phyloP scores from a whole-genome alignment of 2,888 invertebrate genomes.

The Antheraea yamamai region DNA sequence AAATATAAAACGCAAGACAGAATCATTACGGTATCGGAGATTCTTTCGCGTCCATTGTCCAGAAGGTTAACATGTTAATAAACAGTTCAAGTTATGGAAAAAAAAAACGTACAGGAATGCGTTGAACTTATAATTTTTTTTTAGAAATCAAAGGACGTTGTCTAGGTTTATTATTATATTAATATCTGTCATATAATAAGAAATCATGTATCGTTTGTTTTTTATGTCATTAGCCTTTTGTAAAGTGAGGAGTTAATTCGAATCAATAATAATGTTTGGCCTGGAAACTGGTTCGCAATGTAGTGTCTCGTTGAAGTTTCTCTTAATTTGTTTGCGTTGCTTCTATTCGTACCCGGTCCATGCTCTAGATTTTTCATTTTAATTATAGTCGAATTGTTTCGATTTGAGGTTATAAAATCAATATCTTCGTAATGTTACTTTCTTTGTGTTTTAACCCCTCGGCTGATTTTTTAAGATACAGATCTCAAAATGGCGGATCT shows the following conservation, averaged over 20 bases:
- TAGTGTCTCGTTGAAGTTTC: neutral
- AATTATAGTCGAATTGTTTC: neutral
- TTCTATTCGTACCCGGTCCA: conserved; percentile 25
- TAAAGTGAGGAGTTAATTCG: conserved; percentile 21
- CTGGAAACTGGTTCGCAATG: conserved; percentile 12
- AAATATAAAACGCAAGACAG: conserved; percentile 7
- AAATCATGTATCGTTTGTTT: neutral
- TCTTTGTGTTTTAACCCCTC: no score
- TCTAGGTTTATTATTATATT: neutral
- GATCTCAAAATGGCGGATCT: no score
- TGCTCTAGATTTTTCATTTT: neutral
- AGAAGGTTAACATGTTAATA: conserved; percentile 18
- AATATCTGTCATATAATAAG: neutral
- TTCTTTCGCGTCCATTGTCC: neutral
- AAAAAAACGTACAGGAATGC: neutral
- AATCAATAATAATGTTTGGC: conserved; percentile 31
- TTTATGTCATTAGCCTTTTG: neutral
- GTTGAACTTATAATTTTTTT: neutral
- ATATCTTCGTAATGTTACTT: no score
- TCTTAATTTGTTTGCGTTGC: conserved; percentile 12
- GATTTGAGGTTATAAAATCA: neutral
- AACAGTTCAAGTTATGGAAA: neutral
- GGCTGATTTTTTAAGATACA: no score
- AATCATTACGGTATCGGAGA: conserved; percentile 13
- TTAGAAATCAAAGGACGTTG: neutral